Conservation (phyloP, 2,113 vertebrate species). For the Poeciliopsis turrubarensis region DNA sequence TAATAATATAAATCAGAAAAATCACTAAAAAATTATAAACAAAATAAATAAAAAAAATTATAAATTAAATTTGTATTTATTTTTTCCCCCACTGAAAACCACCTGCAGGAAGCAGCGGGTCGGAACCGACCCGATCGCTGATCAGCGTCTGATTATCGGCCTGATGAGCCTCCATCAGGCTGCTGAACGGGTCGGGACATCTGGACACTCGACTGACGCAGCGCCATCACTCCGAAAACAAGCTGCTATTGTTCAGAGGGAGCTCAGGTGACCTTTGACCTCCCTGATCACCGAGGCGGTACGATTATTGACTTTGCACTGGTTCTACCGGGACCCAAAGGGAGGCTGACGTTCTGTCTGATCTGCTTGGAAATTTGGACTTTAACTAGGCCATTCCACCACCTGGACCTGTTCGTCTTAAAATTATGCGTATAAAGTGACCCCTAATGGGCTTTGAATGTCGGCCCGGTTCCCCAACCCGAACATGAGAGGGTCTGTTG, state of each 20-base stretch:
- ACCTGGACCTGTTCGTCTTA: background rate
- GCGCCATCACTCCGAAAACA: background rate
- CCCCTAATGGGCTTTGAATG: background rate
- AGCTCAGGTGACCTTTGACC: background rate
- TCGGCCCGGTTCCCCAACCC: background rate
- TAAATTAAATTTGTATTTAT: background rate
- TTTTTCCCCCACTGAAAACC: background rate
- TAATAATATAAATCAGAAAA: no score
- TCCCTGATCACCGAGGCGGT: slow-evolving; percentile 10
- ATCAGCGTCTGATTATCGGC: no score
- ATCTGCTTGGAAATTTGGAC: background rate
- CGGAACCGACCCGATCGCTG: no score
- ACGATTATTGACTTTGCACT: slow-evolving; percentile 20
- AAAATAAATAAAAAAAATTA: no score
- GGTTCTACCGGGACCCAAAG: background rate
- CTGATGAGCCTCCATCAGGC: background rate
- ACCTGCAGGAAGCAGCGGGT: background rate
- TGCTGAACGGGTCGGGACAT: slow-evolving; percentile 12
- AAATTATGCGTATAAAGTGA: no score
- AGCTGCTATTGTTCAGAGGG: slow-evolving; percentile 2
- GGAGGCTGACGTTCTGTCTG: background rate
- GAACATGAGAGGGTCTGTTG: background rate
- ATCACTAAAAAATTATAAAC: no score
- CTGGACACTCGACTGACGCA: background rate
- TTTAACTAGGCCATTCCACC: background rate